phyloP scores from a whole-genome alignment of 1,140 invertebrate species.

The Formica selysi region DNA sequence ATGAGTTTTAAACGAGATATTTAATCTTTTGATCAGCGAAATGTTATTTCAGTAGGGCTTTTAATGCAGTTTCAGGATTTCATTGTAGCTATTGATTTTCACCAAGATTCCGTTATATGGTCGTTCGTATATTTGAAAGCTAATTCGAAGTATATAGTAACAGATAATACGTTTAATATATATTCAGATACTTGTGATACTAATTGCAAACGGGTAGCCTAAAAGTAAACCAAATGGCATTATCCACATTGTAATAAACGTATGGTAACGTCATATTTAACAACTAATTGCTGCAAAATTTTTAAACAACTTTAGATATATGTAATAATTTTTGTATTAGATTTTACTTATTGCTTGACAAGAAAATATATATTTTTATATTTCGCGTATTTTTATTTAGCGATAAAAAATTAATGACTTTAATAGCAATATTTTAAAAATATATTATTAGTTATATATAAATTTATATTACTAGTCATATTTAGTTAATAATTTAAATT shows the following conservation, averaged over 20 bases:
- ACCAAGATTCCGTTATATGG: not conserved
- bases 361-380: not conserved
- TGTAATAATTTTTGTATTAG: not conserved
- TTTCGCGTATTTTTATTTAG: not conserved
- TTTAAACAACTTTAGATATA: not conserved
- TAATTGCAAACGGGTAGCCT: not conserved
- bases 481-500: not conserved
- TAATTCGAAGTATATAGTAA: not conserved
- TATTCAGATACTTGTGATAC: not conserved
- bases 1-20: conserved; percentile 28
- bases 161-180: conserved; percentile 6
- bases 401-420: not conserved
- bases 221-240: not conserved
- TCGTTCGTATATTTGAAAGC: not conserved
- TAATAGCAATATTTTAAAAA: too few relatives aligned
- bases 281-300: not conserved
- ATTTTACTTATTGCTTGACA: not conserved
- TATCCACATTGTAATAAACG: not conserved
- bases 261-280: not conserved
- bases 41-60: conserved; percentile 1
- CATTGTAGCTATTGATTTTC: conserved; percentile 43
- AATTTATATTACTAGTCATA: too few relatives aligned
- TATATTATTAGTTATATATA: too few relatives aligned
- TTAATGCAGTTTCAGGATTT: conserved; percentile 22
- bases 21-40: not conserved